Evolutionary conservation across 2,113 vertebrate genomes (phyloP).

Genomic region (Epinephelus moara): DNA sequence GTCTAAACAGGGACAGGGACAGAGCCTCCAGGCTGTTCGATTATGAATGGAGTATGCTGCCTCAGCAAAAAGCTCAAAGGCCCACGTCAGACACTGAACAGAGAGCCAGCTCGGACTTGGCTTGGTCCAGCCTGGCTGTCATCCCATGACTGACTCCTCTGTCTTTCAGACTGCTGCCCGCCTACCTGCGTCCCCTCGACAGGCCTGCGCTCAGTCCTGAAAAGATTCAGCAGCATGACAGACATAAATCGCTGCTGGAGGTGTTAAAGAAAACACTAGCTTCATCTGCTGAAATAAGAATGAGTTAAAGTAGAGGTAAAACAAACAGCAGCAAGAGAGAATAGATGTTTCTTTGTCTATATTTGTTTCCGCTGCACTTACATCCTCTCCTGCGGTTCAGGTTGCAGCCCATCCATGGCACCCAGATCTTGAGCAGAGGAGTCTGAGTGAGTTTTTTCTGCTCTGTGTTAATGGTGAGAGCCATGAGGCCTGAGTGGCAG

Average conservation of each 20-base stretch:
- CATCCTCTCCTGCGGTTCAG: conserved; percentile 86
- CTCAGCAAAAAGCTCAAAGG: conserved; percentile 63
- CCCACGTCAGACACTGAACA: conserved; percentile 52
- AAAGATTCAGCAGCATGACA: background rate
- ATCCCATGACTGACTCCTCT: conserved; percentile 38
- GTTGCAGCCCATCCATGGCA: conserved; percentile 84
- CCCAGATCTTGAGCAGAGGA: conserved; percentile 91
- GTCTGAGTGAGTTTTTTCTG: conserved; percentile 88
- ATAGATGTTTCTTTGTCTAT: background rate
- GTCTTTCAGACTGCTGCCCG: conserved; percentile 22
- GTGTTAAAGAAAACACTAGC: background rate
- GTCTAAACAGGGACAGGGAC: conserved; percentile 17
- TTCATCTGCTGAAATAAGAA: conserved; percentile 7
- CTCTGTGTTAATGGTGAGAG: conserved; percentile 62
- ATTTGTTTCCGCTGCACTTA: conserved; percentile 77
- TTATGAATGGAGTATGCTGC: conserved; percentile 63
- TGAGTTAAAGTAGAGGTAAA: conserved; percentile 15
- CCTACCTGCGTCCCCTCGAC: background rate
- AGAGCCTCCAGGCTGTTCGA: conserved; percentile 59
- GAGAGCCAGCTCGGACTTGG: conserved; percentile 45
- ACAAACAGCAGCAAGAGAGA: conserved; percentile 18
- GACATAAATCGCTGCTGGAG: background rate
- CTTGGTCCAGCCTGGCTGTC: conserved; percentile 34
- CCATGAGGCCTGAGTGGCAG: conserved; percentile 47
- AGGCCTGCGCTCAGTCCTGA: conserved; percentile 14